phyloP scores from a whole-genome alignment of 1,140 invertebrate species.

The Caenorhabditis brenneri region DNA sequence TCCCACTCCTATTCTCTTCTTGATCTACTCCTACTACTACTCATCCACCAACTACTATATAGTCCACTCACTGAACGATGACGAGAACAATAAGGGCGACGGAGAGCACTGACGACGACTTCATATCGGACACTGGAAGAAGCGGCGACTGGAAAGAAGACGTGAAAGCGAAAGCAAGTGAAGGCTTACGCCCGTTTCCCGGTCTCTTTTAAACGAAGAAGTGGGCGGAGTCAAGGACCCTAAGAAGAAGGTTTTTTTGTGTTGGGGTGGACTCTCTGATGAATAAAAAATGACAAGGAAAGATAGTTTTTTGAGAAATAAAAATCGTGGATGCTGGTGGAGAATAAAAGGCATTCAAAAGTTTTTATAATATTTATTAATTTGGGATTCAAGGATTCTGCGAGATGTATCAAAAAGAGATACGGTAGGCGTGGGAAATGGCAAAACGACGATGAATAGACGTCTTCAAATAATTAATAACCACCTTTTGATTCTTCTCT shows the following conservation, averaged over 20 bases:
- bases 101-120: slow-evolving; percentile 40
- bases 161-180: slow-evolving; percentile 30
- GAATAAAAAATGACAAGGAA: neutral
- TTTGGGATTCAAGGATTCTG: neutral
- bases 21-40: neutral
- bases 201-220: slow-evolving; percentile 25
- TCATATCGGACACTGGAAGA: neutral
- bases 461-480: neutral
- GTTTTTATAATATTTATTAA: too few relatives aligned
- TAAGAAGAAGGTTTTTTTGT: slow-evolving; percentile 1
- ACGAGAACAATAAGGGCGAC: slow-evolving; percentile 26
- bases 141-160: neutral
- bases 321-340: neutral
- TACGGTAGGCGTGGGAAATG: slow-evolving; percentile 29
- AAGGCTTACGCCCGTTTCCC: neutral
- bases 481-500: neutral
- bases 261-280: neutral
- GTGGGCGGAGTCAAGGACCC: neutral
- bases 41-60: neutral
- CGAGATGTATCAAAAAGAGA: neutral
- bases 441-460: slow-evolving; percentile 19
- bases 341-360: neutral
- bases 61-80: slow-evolving; percentile 32
- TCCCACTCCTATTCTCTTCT: too few relatives aligned
- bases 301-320: neutral